Evolutionary conservation across 2,888 invertebrate species (phyloP).

Genomic region (Mechanitis mazaeus): DNA sequence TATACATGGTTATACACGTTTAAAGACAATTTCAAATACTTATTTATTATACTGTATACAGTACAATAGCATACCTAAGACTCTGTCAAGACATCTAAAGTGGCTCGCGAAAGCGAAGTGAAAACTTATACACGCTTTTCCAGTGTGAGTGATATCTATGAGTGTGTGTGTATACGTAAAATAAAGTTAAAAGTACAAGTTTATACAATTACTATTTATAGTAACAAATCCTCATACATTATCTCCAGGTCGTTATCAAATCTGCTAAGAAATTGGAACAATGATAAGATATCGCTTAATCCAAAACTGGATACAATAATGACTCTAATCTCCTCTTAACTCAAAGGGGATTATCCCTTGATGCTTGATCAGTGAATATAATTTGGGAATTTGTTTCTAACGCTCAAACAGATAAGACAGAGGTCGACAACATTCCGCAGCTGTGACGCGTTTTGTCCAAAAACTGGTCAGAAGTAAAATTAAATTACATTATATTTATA

Average conservation of each 20-base stretch:
- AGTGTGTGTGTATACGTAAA: too few species aligned
- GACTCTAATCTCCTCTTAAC: background rate
- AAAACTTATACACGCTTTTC: background rate
- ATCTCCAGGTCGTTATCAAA: background rate
- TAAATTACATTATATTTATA: background rate
- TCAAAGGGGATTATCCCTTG: background rate
- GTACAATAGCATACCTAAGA: background rate
- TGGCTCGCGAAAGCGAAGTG: background rate
- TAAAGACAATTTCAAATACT: too few species aligned
- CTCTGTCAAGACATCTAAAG: background rate
- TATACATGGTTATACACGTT: too few species aligned
- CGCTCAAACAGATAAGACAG: background rate
- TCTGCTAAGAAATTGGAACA: background rate
- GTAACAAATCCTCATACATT: too few species aligned
- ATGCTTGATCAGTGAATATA: background rate
- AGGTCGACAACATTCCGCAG: background rate
- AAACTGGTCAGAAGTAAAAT: background rate
- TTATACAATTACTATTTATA: too few species aligned
- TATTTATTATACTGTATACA: too few species aligned
- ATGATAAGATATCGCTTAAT: background rate
- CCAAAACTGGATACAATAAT: background rate
- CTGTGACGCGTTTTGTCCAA: background rate
- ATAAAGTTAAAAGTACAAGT: too few species aligned
- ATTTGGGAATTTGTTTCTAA: conserved; percentile 1
- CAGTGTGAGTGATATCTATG: background rate